Percentiles rank a stretch among this genome's conserved stretches.
phyloP scores from a whole-genome alignment of 2,888 invertebrate species.

The Chouioia cunea region DNA sequence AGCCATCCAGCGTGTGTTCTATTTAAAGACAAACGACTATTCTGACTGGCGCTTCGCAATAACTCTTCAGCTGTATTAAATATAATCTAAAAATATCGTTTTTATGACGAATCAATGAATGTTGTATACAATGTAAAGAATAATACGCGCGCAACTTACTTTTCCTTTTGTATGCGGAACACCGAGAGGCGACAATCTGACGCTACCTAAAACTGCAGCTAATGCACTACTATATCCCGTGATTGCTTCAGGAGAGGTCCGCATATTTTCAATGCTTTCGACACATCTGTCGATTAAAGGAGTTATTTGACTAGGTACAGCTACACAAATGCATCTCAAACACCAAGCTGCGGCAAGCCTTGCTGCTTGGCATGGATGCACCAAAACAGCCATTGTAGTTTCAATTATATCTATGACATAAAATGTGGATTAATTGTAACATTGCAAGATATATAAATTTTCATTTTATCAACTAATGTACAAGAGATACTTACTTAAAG shows the following conservation, averaged over 20 bases:
- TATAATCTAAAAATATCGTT: slow-evolving; percentile 75
- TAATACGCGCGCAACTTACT: slow-evolving; percentile 68
- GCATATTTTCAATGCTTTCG: slow-evolving; percentile 88
- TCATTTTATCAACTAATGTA: slow-evolving; percentile 2
- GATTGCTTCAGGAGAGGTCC: slow-evolving; percentile 90
- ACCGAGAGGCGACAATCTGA: slow-evolving; percentile 89
- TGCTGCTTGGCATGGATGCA: slow-evolving; percentile 95
- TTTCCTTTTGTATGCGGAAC: slow-evolving; percentile 98
- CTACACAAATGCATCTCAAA: slow-evolving; percentile 90
- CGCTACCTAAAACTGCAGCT: slow-evolving; percentile 93
- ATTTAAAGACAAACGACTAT: slow-evolving; percentile 92
- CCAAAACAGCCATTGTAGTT: slow-evolving; percentile 84
- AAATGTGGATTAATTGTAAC: background rate
- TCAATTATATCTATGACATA: slow-evolving; percentile 76
- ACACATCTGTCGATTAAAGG: slow-evolving; percentile 92
- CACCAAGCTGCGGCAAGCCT: slow-evolving; percentile 96
- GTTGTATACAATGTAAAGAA: slow-evolving; percentile 4
- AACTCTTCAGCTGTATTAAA: slow-evolving; percentile 98
- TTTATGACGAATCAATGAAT: slow-evolving; percentile 11
- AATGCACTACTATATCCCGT: slow-evolving; percentile 94
- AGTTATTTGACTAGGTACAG: slow-evolving; percentile 94
- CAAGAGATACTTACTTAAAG: slow-evolving; percentile 74
- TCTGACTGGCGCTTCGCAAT: slow-evolving; percentile 95
- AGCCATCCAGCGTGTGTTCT: slow-evolving; percentile 98
- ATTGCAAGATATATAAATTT: slow-evolving; percentile 7